These are phyloP conservation scores for Tragelaphus strepsiceros DNA, from an alignment of 2,113 vertebrate species.

Conservation along the genomic window DNA sequence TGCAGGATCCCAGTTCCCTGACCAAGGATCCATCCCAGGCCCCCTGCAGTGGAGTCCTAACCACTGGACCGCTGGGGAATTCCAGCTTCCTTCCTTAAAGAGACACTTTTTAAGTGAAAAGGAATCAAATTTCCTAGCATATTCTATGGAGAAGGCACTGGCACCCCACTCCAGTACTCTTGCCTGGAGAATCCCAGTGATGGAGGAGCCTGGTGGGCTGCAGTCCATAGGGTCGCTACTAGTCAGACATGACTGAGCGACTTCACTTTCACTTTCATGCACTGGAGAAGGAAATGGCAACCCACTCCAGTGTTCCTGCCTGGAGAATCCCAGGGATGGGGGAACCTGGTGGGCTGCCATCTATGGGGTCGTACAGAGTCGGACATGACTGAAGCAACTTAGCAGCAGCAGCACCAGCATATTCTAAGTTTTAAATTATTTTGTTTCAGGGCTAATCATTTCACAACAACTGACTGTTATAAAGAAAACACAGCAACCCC, in stretches of 20 bases:
- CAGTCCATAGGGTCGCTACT: too few relatives aligned
- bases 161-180: too few relatives aligned
- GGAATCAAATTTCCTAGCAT: slow-evolving; percentile 17
- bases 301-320: too few relatives aligned
- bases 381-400: too few relatives aligned
- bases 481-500: background rate
- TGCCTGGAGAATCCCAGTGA: too few relatives aligned
- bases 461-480: slow-evolving; percentile 19
- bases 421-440: slow-evolving; percentile 37
- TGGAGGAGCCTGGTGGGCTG: too few relatives aligned
- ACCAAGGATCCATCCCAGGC: background rate
- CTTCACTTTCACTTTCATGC: too few relatives aligned
- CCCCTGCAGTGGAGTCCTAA: background rate
- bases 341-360: too few relatives aligned
- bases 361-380: too few relatives aligned
- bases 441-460: slow-evolving; percentile 47
- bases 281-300: too few relatives aligned
- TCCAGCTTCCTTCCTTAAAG: background rate
- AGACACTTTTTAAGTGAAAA: slow-evolving; percentile 17
- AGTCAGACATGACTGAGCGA: too few relatives aligned
- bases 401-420: background rate
- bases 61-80: background rate
- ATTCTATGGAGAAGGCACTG: background rate
- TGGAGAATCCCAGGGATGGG: too few relatives aligned
- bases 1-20: background rate